Evolutionary conservation across 2,113 vertebrate genomes (phyloP).

Genomic region (Octodon degus): DNA sequence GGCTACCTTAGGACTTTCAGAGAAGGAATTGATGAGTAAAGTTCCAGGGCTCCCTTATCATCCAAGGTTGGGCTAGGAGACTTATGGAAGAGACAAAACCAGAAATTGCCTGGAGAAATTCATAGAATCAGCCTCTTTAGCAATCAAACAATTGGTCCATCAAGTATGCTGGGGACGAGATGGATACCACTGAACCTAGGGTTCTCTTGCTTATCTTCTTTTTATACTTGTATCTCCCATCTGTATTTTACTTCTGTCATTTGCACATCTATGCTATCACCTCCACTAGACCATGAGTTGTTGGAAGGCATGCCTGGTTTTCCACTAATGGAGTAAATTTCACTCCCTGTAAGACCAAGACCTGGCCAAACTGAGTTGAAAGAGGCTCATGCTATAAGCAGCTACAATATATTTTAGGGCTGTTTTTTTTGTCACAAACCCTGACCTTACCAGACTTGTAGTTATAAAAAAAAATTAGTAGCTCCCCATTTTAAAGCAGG

Average conservation of each 20-base stretch:
- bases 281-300: background rate
- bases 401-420: background rate
- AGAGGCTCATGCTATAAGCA: background rate
- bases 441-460: background rate
- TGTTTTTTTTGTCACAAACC: background rate
- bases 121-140: background rate
- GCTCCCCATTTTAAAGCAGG: background rate
- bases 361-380: background rate
- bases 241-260: background rate
- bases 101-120: background rate
- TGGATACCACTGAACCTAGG: background rate
- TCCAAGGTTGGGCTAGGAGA: background rate
- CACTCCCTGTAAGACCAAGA: background rate
- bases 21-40: background rate
- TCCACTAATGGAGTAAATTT: background rate
- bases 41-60: background rate
- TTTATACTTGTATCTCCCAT: rapidly evolving
- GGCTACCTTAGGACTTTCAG: background rate
- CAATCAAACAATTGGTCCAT: no score
- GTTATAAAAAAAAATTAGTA: background rate
- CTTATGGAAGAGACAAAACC: background rate
- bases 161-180: background rate
- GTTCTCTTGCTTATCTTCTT: background rate
- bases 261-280: background rate
- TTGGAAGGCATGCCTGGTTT: background rate